Evolutionary conservation across 2,888 invertebrate genomes (phyloP), one percentile per base, ranked within the genome.

Genomic region (Lasiommata megera): DNA sequence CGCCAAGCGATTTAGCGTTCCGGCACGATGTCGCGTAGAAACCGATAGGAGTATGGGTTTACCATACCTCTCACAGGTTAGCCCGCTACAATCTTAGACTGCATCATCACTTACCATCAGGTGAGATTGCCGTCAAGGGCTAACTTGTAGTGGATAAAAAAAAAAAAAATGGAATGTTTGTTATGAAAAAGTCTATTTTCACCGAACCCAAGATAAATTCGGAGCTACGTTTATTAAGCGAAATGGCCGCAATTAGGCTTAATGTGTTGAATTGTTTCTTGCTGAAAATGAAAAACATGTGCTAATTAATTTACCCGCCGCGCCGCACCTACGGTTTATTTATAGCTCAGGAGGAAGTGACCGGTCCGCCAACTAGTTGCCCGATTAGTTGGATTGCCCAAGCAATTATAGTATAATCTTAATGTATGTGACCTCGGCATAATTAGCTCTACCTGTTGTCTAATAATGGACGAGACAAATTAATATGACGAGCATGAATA

Each of bases 231-330:
- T 50, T 51, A 67, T 43, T 43, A 31, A 51, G 51, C 43, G 64
- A 68, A 77, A 75, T 73, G 65, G 63, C 63, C 59, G 58, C 70
- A 82, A 83, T 82, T 81, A 74, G 64, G 67, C 63, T 60, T 75
- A 77, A 75, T 76, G 62, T 62, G 66, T 50, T 58, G 63, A 75
- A 70, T 72, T 66, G 64, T 71, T 71, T 73, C 76, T 77, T 78
- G 69, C 63, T 71, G 65, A 63, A 67, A 67, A 54, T 68, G 65
- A 61, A 70, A 67, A 66, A 69, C 62, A 65, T 65, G 67, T 64
- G 61, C 64, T 67, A 70, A 69, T 69, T 70, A 71, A 71, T 69
- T 69, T 65, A 67, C 59, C 60, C 61, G 62, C 56, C 68, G 60
- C 61, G 62, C 56, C 68, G 60, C 69, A 65, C 65, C 67, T 66